Percentiles rank a stretch among this genome's conserved stretches.
phyloP scores from a whole-genome alignment of 2,113 vertebrate genomes.

The Vombatus ursinus region DNA sequence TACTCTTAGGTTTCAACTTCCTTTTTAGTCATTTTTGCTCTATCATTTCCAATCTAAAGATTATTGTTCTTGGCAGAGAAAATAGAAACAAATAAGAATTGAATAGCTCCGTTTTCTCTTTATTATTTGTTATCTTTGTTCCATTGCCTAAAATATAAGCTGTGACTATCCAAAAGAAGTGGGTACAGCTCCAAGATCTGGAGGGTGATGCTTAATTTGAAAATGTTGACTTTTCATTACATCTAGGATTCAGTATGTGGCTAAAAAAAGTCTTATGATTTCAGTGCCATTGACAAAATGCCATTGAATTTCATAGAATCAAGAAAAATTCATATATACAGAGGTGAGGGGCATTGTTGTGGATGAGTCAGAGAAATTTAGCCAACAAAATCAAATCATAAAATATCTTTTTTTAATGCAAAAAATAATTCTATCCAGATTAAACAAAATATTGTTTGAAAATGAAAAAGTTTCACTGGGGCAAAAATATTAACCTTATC shows the following conservation, averaged over 20 bases:
- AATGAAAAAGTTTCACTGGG: neutral
- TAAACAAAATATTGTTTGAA: neutral
- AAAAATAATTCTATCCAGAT: neutral
- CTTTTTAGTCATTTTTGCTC: neutral
- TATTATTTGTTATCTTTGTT: neutral
- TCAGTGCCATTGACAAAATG: neutral
- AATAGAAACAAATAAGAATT: neutral
- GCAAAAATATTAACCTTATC: neutral
- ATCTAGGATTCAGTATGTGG: neutral
- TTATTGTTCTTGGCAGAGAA: neutral
- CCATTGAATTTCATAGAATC: neutral
- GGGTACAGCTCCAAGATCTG: neutral
- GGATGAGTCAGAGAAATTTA: accelerated
- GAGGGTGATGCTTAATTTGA: neutral
- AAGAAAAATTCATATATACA: neutral
- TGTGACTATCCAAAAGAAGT: neutral
- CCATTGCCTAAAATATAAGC: neutral
- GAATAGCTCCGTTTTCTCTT: neutral
- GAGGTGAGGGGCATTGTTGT: accelerated
- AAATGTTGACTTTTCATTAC: neutral
- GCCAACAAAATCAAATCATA: neutral
- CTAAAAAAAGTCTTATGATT: neutral
- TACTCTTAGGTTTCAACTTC: neutral
- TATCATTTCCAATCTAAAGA: neutral
- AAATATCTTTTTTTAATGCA: neutral